A percentile compares a stretch with the other conserved stretches of the same genome.
Conservation (phyloP, 2,888 invertebrate genomes). For the Drosophila anomelani region DNA sequence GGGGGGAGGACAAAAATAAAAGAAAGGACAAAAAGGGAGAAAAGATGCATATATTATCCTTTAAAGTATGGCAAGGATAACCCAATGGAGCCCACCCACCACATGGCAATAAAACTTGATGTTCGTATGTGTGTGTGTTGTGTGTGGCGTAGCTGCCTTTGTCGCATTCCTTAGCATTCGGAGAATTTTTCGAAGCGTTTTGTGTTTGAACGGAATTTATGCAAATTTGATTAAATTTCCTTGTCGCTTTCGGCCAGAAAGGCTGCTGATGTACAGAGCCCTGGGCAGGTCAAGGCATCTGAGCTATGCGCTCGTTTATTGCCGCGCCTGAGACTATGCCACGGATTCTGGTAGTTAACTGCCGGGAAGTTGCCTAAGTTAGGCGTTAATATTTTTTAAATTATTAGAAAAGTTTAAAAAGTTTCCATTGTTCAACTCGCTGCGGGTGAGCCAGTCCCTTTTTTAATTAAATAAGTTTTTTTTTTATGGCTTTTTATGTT, state of each 20-base stretch:
- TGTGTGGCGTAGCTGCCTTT: background rate
- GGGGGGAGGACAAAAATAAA: conserved; percentile 3
- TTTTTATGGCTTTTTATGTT: background rate
- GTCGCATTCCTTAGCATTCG: conserved; percentile 59
- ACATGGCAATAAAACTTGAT: conserved; percentile 45
- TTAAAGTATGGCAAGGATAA: conserved; percentile 53
- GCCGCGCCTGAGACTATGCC: conserved; percentile 59
- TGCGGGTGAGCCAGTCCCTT: conserved; percentile 1
- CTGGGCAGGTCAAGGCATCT: conserved; percentile 50
- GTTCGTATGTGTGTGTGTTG: conserved; percentile 5
- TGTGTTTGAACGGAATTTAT: conserved; percentile 73
- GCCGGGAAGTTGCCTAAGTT: background rate
- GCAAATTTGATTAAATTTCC: conserved; percentile 60
- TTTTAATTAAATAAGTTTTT: conserved; percentile 6
- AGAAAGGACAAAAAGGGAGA: conserved; percentile 13
- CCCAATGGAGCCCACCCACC: conserved; percentile 43
- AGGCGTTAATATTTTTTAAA: conserved; percentile 21
- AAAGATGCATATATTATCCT: conserved; percentile 70
- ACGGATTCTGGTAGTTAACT: conserved; percentile 21
- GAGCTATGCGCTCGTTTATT: conserved; percentile 51
- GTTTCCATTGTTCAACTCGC: conserved; percentile 5
- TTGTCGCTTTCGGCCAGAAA: conserved; percentile 40
- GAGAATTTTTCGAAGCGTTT: conserved; percentile 65
- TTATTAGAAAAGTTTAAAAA: conserved; percentile 22
- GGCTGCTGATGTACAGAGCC: conserved; percentile 20